phyloP scores from a whole-genome alignment of 2,113 vertebrate genomes.

The Amphilophus citrinellus region DNA sequence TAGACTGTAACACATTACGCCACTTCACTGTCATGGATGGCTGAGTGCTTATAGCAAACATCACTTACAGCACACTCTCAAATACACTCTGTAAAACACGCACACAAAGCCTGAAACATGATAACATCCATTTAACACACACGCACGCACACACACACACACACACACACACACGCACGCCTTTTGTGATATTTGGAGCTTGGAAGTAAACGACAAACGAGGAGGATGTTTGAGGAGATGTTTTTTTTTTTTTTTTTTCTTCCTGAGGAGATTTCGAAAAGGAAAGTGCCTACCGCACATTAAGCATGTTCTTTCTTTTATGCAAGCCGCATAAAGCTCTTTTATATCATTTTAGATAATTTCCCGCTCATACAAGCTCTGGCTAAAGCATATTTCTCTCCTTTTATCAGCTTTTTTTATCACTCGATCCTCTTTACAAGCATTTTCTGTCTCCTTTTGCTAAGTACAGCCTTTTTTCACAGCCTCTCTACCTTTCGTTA shows the following conservation, averaged over 20 bases:
- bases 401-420: conserved; percentile 70
- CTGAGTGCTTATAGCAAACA: conserved; percentile 63
- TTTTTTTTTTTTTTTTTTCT: conserved; percentile 3
- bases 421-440: conserved; percentile 60
- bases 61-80: conserved; percentile 53
- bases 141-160: conserved; percentile 13
- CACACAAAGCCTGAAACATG: conserved; percentile 6
- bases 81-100: conserved; percentile 9
- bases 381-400: conserved; percentile 57
- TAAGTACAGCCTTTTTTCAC: conserved; percentile 51
- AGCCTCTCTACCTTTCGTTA: conserved; percentile 43
- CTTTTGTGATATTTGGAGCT: conserved; percentile 59
- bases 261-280: conserved; percentile 25
- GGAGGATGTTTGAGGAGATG: conserved; percentile 32
- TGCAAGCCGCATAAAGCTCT: conserved; percentile 47
- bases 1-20: conserved; percentile 60
- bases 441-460: conserved; percentile 58
- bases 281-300: conserved; percentile 44
- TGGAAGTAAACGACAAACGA: conserved; percentile 47
- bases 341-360: conserved; percentile 72
- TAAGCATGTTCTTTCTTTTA: conserved; percentile 53
- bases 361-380: conserved; percentile 49
- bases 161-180: conserved; percentile 16
- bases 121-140: conserved; percentile 49
- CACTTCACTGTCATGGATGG: conserved; percentile 54